Percentiles rank a stretch among this genome's conserved stretches.
phyloP scores from a whole-genome alignment of 2,888 invertebrate genomes.

The Calephelis perditalis region DNA sequence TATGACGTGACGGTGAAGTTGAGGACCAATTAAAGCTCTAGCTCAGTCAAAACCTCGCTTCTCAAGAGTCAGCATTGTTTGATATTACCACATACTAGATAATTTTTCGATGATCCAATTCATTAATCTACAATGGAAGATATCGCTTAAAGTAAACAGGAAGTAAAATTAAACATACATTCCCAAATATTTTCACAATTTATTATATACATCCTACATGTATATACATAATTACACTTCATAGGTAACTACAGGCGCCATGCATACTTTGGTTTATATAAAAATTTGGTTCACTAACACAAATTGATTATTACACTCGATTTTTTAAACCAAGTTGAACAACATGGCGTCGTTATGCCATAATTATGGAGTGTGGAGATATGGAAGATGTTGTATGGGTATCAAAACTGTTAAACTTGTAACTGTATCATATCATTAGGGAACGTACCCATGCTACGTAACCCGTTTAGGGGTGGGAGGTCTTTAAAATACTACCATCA shows the following conservation, averaged over 20 bases:
- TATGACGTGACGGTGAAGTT: too few relatives aligned
- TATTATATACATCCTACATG: conserved; percentile 15
- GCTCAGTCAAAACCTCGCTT: too few relatives aligned
- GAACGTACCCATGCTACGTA: too few relatives aligned
- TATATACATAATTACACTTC: conserved; percentile 14
- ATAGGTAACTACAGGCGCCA: conserved; percentile 43
- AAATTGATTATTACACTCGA: conserved; percentile 10
- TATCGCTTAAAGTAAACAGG: conserved; percentile 15
- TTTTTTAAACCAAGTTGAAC: conserved; percentile 11
- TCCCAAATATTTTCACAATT: conserved; percentile 14
- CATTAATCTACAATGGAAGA: conserved; percentile 13
- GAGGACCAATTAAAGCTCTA: too few relatives aligned
- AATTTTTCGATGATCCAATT: background rate
- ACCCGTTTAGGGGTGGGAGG: too few relatives aligned
- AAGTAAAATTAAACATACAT: conserved; percentile 14
- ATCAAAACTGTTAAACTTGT: too few relatives aligned
- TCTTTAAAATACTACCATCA: too few relatives aligned
- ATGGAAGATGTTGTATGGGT: too few relatives aligned
- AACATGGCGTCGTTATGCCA: background rate
- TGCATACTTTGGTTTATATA: conserved; percentile 42
- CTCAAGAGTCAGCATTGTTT: background rate
- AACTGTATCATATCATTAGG: too few relatives aligned
- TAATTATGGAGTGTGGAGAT: too few relatives aligned
- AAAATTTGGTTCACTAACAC: conserved; percentile 41
- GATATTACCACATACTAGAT: background rate